Evolutionary conservation across 2,113 vertebrate genomes (phyloP).

Genomic region (Gopherus evgoodei): DNA sequence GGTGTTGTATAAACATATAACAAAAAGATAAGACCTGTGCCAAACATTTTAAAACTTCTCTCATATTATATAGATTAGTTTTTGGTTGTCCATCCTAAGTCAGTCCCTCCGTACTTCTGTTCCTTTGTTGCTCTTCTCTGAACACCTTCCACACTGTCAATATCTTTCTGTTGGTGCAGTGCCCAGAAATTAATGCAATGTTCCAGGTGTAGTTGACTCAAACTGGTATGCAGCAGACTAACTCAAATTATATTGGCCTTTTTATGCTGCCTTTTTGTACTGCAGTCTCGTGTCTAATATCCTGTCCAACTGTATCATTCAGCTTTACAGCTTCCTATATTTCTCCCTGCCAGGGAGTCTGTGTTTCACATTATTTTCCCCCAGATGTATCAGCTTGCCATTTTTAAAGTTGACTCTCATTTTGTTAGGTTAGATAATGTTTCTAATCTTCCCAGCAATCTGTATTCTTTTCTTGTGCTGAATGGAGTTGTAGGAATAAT

Average conservation of each 20-base stretch:
- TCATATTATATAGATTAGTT: not conserved
- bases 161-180: accelerated
- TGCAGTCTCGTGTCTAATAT: not conserved
- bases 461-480: not conserved
- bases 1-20: not conserved
- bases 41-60: not conserved
- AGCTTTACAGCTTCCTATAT: not conserved
- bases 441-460: not conserved
- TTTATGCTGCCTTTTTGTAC: not conserved
- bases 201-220: not conserved
- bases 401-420: not conserved
- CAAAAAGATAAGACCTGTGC: not conserved
- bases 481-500: not conserved
- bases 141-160: not conserved
- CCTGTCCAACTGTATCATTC: not conserved
- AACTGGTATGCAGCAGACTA: accelerated
- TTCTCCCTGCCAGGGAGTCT: not conserved
- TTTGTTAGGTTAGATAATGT: not conserved
- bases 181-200: not conserved
- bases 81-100: not conserved
- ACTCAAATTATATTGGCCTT: accelerated
- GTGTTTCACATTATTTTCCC: not conserved
- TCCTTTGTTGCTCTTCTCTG: not conserved
- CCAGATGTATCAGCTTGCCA: accelerated
- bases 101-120: not conserved